Evolutionary conservation across 2,888 invertebrate species (phyloP), one percentile per base, ranked within the genome.

Genomic region (Homarus gammarus): DNA sequence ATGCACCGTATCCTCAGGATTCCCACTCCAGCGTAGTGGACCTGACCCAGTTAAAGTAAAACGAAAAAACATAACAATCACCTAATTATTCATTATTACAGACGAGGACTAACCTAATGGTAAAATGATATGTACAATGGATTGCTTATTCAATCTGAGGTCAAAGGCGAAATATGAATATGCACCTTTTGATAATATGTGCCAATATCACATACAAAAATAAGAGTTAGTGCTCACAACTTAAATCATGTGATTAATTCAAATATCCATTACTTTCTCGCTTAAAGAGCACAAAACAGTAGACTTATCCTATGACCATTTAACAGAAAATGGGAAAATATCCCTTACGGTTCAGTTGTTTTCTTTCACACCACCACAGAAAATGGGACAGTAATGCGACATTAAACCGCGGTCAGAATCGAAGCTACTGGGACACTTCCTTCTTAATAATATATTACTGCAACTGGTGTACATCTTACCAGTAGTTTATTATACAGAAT

Each of bases 81-180:
- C 81, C 84, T 89, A 89, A 89, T 85, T 85, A 85, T 81, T 79
- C 72, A 89, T 89, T 81, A 84, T 85, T 89, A 89, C 84, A 85
- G 89, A 73, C 44, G 49, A 89, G 81, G 81, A 81, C 89, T 89
- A 89, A 89, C 89, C 89, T 89, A 89, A 89, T 84, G 81, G 84
- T 84, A 72, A 89, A 89, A 89, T 89, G 89, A 89, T 89, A 89
- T 89, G 89, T 89, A 89, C 89, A 89, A 84, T 85, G 81, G 89
- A 89, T 85, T 85, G 89, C 89, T 89, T 84, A 78, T 81, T 85
- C 61, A 89, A 84, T 83, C 82, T 64, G 83, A 82, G 88, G 88
- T 72, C 84, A 85, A 84, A 85, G 89, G 89, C 84, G 84, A 85
- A 85, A 85, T 89, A 84, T 89, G 81, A 89, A 89, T 85, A 85